phyloP scores from a whole-genome alignment of 2,797 vertebrate species.

The Acomys russatus region DNA sequence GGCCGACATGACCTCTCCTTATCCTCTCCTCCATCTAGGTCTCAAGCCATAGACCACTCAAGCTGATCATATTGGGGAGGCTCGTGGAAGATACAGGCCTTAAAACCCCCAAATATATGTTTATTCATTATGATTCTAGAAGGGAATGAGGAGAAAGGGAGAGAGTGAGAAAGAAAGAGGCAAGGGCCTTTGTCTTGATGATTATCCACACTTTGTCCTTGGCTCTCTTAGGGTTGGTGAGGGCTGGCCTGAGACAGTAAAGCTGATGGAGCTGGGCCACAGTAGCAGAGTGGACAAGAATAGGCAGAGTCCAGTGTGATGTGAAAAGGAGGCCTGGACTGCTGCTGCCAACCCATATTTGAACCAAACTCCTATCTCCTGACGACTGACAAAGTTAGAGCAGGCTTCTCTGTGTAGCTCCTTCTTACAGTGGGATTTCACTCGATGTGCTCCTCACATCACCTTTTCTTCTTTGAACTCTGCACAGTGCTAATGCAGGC shows the following conservation, averaged over 20 bases:
- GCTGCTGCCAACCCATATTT: not conserved
- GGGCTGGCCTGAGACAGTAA: not conserved
- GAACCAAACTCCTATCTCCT: not conserved
- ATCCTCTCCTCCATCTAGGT: not conserved
- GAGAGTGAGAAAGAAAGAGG: not conserved
- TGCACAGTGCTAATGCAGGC: not conserved
- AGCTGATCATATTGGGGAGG: not conserved
- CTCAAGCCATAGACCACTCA: too few relatives aligned
- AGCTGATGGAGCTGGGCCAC: fast-evolving
- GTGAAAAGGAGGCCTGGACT: too few relatives aligned
- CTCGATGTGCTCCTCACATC: not conserved
- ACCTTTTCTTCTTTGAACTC: constrained; percentile 21
- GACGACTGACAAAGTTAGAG: not conserved
- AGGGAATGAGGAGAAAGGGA: not conserved
- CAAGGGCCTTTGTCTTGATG: not conserved
- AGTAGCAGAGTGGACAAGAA: not conserved
- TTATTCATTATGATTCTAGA: not conserved
- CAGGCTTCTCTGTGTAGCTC: not conserved
- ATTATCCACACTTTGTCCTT: fast-evolving
- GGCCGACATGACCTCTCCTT: too few relatives aligned
- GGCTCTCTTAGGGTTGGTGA: not conserved
- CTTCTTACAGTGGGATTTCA: not conserved
- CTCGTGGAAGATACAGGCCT: too few relatives aligned
- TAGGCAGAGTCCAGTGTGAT: not conserved
- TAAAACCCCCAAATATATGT: not conserved